Evolutionary conservation across 2,888 invertebrate species (phyloP).

Genomic region (Psylliodes chrysocephalus): DNA sequence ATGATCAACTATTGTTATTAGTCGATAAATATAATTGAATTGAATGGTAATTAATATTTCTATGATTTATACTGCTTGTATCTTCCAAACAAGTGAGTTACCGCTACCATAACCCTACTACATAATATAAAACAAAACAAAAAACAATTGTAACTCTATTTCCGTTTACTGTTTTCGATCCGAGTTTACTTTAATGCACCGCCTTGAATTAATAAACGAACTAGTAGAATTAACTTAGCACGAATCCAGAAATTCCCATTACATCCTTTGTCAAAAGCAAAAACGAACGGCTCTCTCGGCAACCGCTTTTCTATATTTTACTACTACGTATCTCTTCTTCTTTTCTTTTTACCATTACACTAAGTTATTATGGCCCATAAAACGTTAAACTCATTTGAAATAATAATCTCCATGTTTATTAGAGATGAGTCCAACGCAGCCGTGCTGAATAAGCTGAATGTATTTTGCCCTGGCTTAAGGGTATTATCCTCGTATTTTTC

Average conservation of each 20-base stretch:
- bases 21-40: no score
- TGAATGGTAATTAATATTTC: no score
- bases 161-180: no score
- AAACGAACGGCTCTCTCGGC: conserved; percentile 22
- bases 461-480: conserved; percentile 25
- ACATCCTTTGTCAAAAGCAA: conserved; percentile 17
- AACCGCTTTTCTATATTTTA: conserved; percentile 32
- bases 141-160: no score
- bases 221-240: not conserved
- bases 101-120: no score
- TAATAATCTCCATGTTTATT: conserved; percentile 38
- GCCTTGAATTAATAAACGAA: no score
- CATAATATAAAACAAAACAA: no score
- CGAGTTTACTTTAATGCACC: no score
- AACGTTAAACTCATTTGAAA: conserved; percentile 36
- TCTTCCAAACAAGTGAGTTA: no score
- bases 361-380: conserved; percentile 33
- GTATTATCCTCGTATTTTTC: conserved; percentile 32
- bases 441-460: conserved; percentile 28
- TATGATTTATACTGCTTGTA: no score
- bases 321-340: conserved; percentile 21
- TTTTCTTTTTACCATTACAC: conserved; percentile 26
- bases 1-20: no score
- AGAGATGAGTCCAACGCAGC: conserved; percentile 22
- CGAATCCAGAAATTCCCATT: not conserved